Conservation (phyloP, 1,140 invertebrate genomes). For the Popillia japonica region DNA sequence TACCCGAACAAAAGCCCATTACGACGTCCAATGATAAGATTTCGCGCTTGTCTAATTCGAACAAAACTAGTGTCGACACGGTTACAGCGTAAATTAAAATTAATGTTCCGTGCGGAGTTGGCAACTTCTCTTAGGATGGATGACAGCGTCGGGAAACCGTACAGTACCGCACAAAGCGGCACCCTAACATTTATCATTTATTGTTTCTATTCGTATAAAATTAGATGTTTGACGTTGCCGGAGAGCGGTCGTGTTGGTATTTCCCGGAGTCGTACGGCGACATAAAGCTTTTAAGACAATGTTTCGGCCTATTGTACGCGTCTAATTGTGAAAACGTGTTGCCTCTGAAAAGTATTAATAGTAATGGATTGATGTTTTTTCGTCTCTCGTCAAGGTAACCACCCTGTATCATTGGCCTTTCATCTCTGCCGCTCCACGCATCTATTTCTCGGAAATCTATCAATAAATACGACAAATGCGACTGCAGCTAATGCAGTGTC, state of each 20-base stretch:
- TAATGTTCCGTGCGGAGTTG: background rate
- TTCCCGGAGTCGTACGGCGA: background rate
- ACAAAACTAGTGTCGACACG: background rate
- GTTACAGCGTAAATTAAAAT: background rate
- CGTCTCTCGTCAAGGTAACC: background rate
- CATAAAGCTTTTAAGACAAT: background rate
- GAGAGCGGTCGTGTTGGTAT: background rate
- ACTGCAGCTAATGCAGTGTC: too few species aligned
- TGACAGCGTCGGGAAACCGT: background rate
- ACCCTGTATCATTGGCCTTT: too few species aligned
- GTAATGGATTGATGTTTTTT: background rate
- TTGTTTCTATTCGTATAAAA: background rate
- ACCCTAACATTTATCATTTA: slow-evolving; percentile 1
- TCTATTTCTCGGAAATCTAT: too few species aligned
- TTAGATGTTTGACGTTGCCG: background rate
- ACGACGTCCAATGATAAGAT: background rate
- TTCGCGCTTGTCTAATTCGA: slow-evolving; percentile 1
- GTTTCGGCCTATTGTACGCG: background rate
- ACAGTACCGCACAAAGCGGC: background rate
- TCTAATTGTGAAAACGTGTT: slow-evolving; percentile 9
- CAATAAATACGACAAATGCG: too few species aligned
- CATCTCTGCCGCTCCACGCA: too few species aligned
- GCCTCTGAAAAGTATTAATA: background rate
- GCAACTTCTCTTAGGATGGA: background rate
- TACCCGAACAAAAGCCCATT: background rate